Evolutionary conservation across 2,888 invertebrate genomes (phyloP), one percentile per base, ranked within the genome.

Genomic region (Pediacus dermestoides): DNA sequence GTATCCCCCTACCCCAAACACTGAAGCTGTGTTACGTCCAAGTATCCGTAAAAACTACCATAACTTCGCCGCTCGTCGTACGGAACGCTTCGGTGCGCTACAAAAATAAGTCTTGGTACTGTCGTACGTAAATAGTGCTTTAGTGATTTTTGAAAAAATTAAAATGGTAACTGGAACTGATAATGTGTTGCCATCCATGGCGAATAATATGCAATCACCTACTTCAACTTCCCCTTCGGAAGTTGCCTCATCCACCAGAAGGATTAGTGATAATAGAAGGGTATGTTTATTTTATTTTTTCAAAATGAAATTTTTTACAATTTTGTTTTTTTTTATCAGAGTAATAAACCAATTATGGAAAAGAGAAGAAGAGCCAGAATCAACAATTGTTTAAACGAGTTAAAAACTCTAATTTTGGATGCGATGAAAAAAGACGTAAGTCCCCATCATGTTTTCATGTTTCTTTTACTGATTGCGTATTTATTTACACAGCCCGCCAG

Each of bases 341-440:
- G 86, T 37, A 89, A 90, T 63, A 91, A 91, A 67, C 92, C 92
- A 16, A 88, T 92, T 55, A 92, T 92, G 89, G 92, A 92, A 70
- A 92, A 92, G 70, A 77, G 88, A 55, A 74, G 92, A 52, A 77
- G 92, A 52, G 92, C 91, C 36, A 78, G 92, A 60, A 92, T 92
- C 63, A 92, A 92, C 71, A 82, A 90, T 62, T 89, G 89, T 59
- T 75, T 92, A 43, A 86, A 88, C 60, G 91, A 92, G 65, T 72
- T 92, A 28, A 91, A 92, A 69, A 84, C 86, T 28, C 74, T 92
- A 28, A 84, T 92, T 34, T 72, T 88, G 63, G 90, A 89, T 63
- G 85, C 85, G 4, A 81, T 85, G 71, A 88, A 90, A 64, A 88
- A 88, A 79, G 90, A 91, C 73, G 90, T 90, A 76, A 85, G 88